phyloP scores from a whole-genome alignment of 2,888 invertebrate genomes.

The Tenthredo mesomela region DNA sequence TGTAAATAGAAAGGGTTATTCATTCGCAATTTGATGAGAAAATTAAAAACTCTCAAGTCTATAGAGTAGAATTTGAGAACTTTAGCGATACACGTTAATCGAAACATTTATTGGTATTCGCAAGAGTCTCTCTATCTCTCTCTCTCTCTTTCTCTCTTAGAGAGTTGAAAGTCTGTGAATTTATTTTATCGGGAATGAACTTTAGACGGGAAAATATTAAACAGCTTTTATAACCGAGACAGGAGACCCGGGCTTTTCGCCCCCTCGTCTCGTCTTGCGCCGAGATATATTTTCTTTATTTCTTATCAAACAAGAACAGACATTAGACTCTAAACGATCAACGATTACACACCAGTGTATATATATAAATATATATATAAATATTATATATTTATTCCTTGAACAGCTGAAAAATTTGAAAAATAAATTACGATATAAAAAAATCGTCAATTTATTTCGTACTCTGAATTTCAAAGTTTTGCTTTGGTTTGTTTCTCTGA shows the following conservation, averaged over 20 bases:
- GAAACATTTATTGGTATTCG: not conserved
- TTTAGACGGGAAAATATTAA: constrained; percentile 24
- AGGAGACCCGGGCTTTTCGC: not conserved
- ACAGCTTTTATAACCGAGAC: constrained; percentile 18
- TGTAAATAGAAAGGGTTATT: not conserved
- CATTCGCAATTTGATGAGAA: not conserved
- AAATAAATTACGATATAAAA: not conserved
- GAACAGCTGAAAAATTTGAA: no score
- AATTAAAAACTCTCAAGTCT: not conserved
- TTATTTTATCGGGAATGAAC: constrained; percentile 34
- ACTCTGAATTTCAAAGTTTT: no score
- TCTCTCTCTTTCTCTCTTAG: not conserved
- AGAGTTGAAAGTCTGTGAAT: not conserved
- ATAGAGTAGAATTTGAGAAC: not conserved
- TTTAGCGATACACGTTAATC: not conserved
- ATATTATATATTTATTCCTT: no score
- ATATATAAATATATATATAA: no score
- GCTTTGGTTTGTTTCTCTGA: no score
- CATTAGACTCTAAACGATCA: constrained; percentile 5
- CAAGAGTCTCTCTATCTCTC: not conserved
- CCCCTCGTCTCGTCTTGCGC: not conserved
- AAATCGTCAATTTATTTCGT: no score
- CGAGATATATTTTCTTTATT: constrained; percentile 16
- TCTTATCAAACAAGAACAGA: constrained; percentile 22
- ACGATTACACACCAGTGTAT: constrained; percentile 1